Evolutionary conservation across 2,888 invertebrate species (phyloP).

Genomic region (Masnerella sp.): DNA sequence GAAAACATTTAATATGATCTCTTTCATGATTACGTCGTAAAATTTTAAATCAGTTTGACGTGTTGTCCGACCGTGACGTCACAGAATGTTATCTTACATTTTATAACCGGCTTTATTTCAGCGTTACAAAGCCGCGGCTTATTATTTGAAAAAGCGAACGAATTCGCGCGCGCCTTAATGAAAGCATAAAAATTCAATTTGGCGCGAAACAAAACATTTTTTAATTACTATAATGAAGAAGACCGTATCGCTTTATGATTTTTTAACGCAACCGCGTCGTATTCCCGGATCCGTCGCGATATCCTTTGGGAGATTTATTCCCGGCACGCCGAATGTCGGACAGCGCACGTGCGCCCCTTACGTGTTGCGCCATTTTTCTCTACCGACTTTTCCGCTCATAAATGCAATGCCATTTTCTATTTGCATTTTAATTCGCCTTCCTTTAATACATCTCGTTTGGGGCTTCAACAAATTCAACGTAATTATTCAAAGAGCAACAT

Average conservation of each 20-base stretch:
- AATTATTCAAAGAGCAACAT: too few relatives aligned
- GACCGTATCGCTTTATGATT: conserved; percentile 15
- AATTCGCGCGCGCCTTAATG: conserved; percentile 10
- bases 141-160: conserved; percentile 12
- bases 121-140: conserved; percentile 16
- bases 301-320: conserved; percentile 44
- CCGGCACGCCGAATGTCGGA: conserved; percentile 26
- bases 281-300: conserved; percentile 25
- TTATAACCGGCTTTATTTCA: conserved; percentile 2
- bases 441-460: too few relatives aligned
- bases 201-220: conserved; percentile 23
- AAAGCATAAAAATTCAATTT: conserved; percentile 29
- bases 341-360: conserved; percentile 28
- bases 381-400: background rate
- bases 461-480: too few relatives aligned
- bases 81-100: background rate
- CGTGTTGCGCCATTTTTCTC: conserved; percentile 27
- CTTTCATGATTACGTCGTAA: too few relatives aligned
- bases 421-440: too few relatives aligned
- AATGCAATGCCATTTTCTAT: too few relatives aligned
- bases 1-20: too few relatives aligned
- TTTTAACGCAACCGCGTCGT: conserved; percentile 14
- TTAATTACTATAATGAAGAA: conserved; percentile 35
- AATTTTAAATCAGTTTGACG: background rate
- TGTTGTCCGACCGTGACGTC: background rate